Percentiles rank a stretch among this genome's conserved stretches.
Evolutionary conservation across 2,888 invertebrate species (phyloP).

Genomic region (Oxycera nigricornis): DNA sequence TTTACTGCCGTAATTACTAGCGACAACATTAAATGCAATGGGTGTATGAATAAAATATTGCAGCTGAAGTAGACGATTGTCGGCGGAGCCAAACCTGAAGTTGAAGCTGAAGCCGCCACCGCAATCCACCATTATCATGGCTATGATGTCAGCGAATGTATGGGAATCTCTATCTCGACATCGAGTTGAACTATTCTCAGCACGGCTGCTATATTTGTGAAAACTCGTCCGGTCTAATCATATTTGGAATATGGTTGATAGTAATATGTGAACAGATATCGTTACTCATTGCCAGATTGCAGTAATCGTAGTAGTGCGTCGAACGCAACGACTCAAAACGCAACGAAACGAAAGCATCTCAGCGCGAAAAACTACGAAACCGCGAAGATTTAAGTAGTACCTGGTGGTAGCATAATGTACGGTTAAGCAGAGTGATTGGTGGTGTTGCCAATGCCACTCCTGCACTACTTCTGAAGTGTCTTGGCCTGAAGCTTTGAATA

Average conservation of each 20-base stretch:
- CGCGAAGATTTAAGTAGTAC: constrained; percentile 18
- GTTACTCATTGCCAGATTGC: constrained; percentile 28
- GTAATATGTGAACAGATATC: constrained; percentile 19
- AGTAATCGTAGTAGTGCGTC: constrained; percentile 31
- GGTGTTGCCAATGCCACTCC: neutral
- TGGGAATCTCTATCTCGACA: constrained; percentile 4
- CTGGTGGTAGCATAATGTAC: constrained; percentile 37
- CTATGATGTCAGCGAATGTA: constrained; percentile 15
- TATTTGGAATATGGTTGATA: constrained; percentile 33
- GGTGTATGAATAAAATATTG: constrained; percentile 17
- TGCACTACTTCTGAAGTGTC: neutral
- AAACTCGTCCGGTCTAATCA: constrained; percentile 26
- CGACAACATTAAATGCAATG: constrained; percentile 23
- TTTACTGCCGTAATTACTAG: constrained; percentile 2
- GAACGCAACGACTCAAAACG: constrained; percentile 6
- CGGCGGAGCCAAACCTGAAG: neutral
- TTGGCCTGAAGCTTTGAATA: too few species aligned
- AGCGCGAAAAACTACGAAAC: constrained; percentile 10
- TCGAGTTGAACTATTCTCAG: constrained; percentile 6
- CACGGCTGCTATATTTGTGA: constrained; percentile 15
- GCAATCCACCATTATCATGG: neutral
- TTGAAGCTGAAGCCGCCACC: neutral
- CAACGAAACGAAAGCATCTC: constrained; percentile 28
- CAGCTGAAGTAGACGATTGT: neutral
- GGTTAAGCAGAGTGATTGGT: constrained; percentile 32